A percentile compares a stretch with the other conserved stretches of the same genome.
Evolutionary conservation across 2,888 invertebrate species (phyloP).

Genomic region (Agriopis aurantiaria): DNA sequence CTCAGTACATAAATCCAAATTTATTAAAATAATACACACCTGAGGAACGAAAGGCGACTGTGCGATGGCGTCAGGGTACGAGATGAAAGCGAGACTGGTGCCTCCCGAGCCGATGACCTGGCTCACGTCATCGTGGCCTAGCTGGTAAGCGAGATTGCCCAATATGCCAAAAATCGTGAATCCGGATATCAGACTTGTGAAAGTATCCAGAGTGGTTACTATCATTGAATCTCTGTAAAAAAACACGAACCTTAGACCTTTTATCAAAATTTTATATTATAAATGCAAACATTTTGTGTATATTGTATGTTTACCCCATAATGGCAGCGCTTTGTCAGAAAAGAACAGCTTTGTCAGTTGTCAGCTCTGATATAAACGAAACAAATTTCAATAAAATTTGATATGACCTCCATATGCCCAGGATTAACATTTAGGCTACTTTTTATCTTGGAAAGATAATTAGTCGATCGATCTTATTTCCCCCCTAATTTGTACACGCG

Average conservation of each 20-base stretch:
- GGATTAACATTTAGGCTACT: no score
- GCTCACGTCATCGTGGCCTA: constrained; percentile 85
- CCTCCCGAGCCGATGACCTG: constrained; percentile 90
- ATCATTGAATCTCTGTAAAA: constrained; percentile 91
- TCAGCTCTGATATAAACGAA: no score
- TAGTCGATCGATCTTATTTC: no score
- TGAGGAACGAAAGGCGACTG: constrained; percentile 92
- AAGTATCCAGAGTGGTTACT: constrained; percentile 92
- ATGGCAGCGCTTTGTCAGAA: no score
- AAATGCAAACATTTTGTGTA: no score
- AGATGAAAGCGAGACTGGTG: constrained; percentile 93
- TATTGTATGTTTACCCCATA: no score
- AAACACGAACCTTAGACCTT: background rate
- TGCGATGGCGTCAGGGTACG: constrained; percentile 94
- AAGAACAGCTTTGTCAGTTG: no score
- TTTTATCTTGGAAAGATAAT: no score
- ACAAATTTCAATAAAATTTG: no score
- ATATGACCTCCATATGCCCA: no score
- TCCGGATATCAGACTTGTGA: constrained; percentile 93
- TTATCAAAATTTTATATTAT: background rate
- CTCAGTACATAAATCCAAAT: no score
- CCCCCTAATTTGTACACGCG: no score
- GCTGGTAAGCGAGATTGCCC: constrained; percentile 91
- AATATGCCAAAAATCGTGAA: constrained; percentile 93
- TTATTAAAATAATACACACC: constrained; percentile 64